Conservation (phyloP, 2,113 vertebrate species). For the Phalacrocorax pelagicus region DNA sequence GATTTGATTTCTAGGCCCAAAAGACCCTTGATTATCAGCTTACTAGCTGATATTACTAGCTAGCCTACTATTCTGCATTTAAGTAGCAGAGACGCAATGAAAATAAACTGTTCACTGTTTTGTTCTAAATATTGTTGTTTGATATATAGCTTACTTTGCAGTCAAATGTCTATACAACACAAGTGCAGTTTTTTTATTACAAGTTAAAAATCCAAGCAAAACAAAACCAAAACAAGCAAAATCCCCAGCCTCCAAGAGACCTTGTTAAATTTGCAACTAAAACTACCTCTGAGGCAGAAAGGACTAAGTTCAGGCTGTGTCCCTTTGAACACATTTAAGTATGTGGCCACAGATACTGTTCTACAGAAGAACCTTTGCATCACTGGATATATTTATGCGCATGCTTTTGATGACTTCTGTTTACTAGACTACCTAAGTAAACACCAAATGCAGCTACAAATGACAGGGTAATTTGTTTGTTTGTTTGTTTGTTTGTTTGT, state of each 20-base stretch:
- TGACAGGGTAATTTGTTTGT: too few species aligned
- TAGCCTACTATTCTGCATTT: conserved; percentile 14
- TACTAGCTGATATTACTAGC: conserved; percentile 24
- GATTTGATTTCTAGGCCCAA: conserved; percentile 44
- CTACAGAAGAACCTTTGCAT: neutral
- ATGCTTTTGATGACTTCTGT: neutral
- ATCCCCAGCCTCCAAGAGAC: neutral
- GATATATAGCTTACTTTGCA: neutral
- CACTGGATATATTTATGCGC: neutral
- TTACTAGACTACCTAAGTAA: neutral
- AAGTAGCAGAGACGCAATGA: neutral
- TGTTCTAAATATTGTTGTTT: neutral
- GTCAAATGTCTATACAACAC: neutral
- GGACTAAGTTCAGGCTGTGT: neutral
- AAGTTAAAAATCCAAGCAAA: neutral
- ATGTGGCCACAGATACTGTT: neutral
- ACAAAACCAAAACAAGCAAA: neutral
- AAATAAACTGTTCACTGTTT: neutral
- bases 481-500: too few species aligned
- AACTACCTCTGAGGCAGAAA: neutral
- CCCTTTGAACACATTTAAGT: neutral
- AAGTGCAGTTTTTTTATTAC: neutral
- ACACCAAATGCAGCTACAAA: neutral
- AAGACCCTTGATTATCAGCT: conserved; percentile 39
- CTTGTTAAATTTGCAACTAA: neutral